These are phyloP conservation scores for Carpatolechia fugitivella DNA, from an alignment of 2,888 invertebrate genomes.

Conservation along the genomic window DNA sequence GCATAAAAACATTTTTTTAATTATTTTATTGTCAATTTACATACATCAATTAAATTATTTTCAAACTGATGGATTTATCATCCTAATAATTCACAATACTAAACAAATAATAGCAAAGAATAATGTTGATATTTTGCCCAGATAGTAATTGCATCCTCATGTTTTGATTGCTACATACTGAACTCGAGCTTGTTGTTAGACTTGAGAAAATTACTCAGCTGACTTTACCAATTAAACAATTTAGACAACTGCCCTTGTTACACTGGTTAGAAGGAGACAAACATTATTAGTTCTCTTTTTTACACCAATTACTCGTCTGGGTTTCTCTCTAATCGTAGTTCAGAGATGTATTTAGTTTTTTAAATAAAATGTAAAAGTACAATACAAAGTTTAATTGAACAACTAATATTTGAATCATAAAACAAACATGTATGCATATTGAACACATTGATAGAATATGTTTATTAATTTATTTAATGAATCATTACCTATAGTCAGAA, in stretches of 20 bases:
- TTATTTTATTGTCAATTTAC: too few species aligned
- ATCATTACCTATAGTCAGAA: too few species aligned
- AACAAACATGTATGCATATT: too few species aligned
- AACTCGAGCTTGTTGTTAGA: neutral
- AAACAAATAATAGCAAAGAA: neutral
- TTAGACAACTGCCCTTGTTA: constrained; percentile 30
- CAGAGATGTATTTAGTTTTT: constrained; percentile 18
- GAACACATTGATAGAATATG: too few species aligned
- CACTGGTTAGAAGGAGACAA: constrained; percentile 20
- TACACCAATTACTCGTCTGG: constrained; percentile 12
- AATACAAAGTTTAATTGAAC: neutral
- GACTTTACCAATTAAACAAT: constrained; percentile 44
- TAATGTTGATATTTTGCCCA: neutral
- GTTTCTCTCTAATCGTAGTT: constrained; percentile 8
- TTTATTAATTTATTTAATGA: too few species aligned
- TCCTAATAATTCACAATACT: too few species aligned
- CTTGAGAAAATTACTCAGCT: constrained; percentile 34
- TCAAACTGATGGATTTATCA: too few species aligned
- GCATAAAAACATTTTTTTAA: too few species aligned
- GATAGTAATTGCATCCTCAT: too few species aligned
- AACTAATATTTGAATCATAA: neutral
- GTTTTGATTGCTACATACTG: too few species aligned
- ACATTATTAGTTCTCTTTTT: constrained; percentile 19
- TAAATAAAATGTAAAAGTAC: neutral
- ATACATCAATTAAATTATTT: too few species aligned